phyloP scores from a whole-genome alignment of 2,888 invertebrate genomes.

The Syrista parreyssii region DNA sequence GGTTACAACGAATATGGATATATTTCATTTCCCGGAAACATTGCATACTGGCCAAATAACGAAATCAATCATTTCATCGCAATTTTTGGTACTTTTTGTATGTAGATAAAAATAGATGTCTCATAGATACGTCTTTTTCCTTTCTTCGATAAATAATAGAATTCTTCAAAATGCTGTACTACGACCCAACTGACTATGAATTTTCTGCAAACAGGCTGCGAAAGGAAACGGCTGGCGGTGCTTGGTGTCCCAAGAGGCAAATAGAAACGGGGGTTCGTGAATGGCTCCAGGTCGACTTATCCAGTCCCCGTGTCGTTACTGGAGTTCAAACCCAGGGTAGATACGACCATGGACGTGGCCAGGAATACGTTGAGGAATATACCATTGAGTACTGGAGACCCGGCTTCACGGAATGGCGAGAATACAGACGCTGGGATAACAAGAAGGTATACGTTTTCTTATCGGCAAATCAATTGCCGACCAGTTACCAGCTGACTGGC shows the following conservation, averaged over 20 bases:
- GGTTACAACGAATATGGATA: neutral
- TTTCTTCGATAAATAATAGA: neutral
- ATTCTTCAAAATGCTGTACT: neutral
- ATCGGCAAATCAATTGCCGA: neutral
- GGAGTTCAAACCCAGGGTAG: conserved; percentile 84
- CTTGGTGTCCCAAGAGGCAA: conserved; percentile 81
- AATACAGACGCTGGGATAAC: conserved; percentile 75
- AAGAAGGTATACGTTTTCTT: conserved; percentile 69
- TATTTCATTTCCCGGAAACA: neutral
- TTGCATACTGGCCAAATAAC: neutral
- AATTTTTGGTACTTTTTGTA: neutral
- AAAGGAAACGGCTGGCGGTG: conserved; percentile 78
- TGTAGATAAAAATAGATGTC: neutral
- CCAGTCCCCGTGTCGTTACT: conserved; percentile 73
- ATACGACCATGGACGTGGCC: conserved; percentile 78
- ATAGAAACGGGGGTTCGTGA: conserved; percentile 75
- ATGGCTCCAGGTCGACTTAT: conserved; percentile 75
- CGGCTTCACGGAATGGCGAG: conserved; percentile 72
- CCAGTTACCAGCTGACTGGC: neutral
- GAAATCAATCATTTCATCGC: neutral
- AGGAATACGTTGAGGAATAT: conserved; percentile 80
- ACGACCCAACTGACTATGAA: neutral
- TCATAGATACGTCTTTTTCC: neutral
- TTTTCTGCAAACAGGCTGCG: conserved; percentile 69
- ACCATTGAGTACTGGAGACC: conserved; percentile 77